Percentiles rank a stretch among this genome's conserved stretches.
Conservation (phyloP, 2,888 invertebrate species). For the Eupithecia insigniata region DNA sequence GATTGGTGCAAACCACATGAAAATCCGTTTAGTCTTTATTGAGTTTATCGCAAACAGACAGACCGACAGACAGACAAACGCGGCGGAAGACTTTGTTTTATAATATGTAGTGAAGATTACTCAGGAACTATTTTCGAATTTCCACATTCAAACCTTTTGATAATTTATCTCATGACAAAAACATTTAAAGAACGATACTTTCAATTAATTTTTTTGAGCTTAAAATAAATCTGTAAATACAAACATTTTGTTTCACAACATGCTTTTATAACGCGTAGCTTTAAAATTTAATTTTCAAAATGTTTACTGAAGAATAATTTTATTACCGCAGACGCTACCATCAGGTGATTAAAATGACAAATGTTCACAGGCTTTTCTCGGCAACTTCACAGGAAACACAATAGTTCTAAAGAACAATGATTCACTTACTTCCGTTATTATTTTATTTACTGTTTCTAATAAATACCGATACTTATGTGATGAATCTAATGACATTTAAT, state of each 20-base stretch:
- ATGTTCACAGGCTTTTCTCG: constrained; percentile 29
- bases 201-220: neutral
- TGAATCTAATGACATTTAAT: neutral
- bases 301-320: constrained; percentile 71
- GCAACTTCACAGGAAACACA: constrained; percentile 15
- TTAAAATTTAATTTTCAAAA: constrained; percentile 70
- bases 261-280: constrained; percentile 56
- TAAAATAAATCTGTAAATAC: neutral
- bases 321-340: constrained; percentile 63
- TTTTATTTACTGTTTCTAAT: neutral
- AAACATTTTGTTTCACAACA: constrained; percentile 42
- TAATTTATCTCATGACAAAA: neutral
- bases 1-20: too few relatives aligned
- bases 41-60: too few relatives aligned
- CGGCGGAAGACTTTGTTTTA: too few relatives aligned
- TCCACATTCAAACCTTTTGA: neutral
- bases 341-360: constrained; percentile 40
- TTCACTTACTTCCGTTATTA: neutral
- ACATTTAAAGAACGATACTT: neutral
- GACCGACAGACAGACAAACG: too few relatives aligned
- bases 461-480: neutral
- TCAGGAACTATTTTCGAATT: neutral
- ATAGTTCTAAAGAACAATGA: neutral
- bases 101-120: too few relatives aligned
- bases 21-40: too few relatives aligned